Base-by-base conservation (phyloP, 2,888 invertebrate species). In the Elmis aenea region DNA sequence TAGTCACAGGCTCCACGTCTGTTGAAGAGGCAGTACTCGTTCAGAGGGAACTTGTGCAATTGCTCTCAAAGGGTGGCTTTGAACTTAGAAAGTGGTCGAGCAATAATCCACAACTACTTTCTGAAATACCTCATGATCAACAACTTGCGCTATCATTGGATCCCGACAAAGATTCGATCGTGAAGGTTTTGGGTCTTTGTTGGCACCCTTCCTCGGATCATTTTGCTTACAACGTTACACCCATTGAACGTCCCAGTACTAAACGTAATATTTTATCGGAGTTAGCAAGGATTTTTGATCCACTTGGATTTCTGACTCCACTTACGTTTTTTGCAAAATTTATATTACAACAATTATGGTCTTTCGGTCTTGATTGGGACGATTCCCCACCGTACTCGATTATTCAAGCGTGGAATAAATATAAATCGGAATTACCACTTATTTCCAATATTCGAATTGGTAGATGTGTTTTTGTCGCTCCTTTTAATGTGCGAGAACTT, bases 221-320 rank as follows among this genome's bases (percentile, higher is more conserved):
- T 2, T 14, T 34, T 22, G 11, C 13, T 2, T 34, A 27, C 9
- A 5, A 2, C 2, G 13, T 27, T 11, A 26, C 12, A 8, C 8
- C 6, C 2, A 12, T 16, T 3, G 22, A 26, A 3, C 8, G 10
- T 14, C 3, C 4, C 6, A 28, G 3, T 9, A 29, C 29, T 2
- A 32, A 39, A 18, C 13, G 33, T 9, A 20, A 6, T 12, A 42
- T 50, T n/a, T 23, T 50, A 13, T 52, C 50, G 2, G 14, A 29
- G n/a, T 45, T 51, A 5, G 38, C 50, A 5, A 44, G 42, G 29
- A 42, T 52, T 4, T 55, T 41, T 28, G 52, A 56, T 33, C 28
- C 12, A 5, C 8, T 31, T 12, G 18, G 13, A 5, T 12, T 29
- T 10, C 10, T 30, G 18, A 15, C 23, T 15, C 15, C 25, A 4